Evolutionary conservation across 2,888 invertebrate species (phyloP).

Genomic region (Athripsodes cinereus): DNA sequence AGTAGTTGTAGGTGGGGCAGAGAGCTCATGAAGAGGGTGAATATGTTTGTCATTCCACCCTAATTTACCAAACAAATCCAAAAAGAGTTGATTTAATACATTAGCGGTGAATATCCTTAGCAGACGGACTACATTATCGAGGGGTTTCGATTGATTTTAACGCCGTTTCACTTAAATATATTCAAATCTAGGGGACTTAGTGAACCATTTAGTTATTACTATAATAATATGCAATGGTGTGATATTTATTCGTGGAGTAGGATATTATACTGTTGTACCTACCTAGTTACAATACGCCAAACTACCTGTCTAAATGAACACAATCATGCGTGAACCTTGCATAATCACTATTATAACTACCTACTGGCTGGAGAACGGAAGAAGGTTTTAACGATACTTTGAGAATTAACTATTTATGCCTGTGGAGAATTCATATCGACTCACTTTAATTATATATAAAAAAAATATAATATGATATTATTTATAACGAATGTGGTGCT

Average conservation of each 20-base stretch:
- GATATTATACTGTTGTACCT: neutral
- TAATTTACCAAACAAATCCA: slow-evolving; percentile 40
- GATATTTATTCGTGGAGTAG: neutral
- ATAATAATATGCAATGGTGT: neutral
- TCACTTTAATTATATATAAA: no score
- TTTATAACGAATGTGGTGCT: no score
- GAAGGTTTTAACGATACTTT: neutral
- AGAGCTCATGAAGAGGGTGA: slow-evolving; percentile 34
- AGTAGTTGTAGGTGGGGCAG: no score
- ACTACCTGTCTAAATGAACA: neutral
- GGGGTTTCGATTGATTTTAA: slow-evolving; percentile 24
- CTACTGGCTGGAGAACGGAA: neutral
- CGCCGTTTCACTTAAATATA: slow-evolving; percentile 18
- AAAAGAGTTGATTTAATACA: slow-evolving; percentile 44
- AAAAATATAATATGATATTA: no score
- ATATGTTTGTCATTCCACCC: slow-evolving; percentile 49
- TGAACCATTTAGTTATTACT: neutral
- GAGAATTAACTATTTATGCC: no score
- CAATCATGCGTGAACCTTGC: neutral
- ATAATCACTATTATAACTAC: neutral
- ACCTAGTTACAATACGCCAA: neutral
- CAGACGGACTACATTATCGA: slow-evolving; percentile 5
- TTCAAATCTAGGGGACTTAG: slow-evolving; percentile 15
- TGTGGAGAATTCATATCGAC: no score
- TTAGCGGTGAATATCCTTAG: slow-evolving; percentile 23